A percentile compares a stretch with the other conserved stretches of the same genome.
Conservation (phyloP, 2,113 vertebrate genomes). For the Grantiella picta region DNA sequence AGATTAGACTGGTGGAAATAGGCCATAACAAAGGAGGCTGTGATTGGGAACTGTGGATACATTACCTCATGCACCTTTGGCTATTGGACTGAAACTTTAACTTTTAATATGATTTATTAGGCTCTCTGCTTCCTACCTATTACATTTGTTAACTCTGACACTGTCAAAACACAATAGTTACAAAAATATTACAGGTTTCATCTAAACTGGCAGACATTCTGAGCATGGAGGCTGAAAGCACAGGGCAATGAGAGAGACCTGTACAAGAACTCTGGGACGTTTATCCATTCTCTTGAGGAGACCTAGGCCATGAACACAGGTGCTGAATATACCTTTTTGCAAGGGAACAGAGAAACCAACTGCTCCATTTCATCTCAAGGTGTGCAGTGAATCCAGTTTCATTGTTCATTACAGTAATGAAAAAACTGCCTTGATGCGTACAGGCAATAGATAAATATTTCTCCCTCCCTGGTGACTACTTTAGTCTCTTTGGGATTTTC, state of each 20-base stretch:
- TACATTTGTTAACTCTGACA: neutral
- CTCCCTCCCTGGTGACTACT: neutral
- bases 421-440: neutral
- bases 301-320: neutral
- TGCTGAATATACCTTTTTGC: neutral
- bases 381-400: neutral
- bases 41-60: slow-evolving; percentile 46
- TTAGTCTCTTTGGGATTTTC: slow-evolving; percentile 29
- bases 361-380: neutral
- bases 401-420: slow-evolving; percentile 5
- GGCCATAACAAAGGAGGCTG: slow-evolving; percentile 15
- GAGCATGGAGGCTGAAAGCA: neutral
- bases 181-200: neutral
- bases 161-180: slow-evolving; percentile 40
- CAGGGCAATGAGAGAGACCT: neutral
- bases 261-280: neutral
- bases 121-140: slow-evolving; percentile 14
- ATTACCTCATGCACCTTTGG: slow-evolving; percentile 62
- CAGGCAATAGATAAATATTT: slow-evolving; percentile 8
- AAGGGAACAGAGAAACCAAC: neutral
- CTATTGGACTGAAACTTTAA: slow-evolving; percentile 53
- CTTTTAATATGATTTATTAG: slow-evolving; percentile 53
- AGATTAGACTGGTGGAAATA: slow-evolving; percentile 35
- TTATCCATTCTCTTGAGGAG: neutral
- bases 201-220: slow-evolving; percentile 8